Evolutionary conservation across 2,888 invertebrate species (phyloP), one percentile per base, ranked within the genome.

Genomic region (Halictus ligatus): DNA sequence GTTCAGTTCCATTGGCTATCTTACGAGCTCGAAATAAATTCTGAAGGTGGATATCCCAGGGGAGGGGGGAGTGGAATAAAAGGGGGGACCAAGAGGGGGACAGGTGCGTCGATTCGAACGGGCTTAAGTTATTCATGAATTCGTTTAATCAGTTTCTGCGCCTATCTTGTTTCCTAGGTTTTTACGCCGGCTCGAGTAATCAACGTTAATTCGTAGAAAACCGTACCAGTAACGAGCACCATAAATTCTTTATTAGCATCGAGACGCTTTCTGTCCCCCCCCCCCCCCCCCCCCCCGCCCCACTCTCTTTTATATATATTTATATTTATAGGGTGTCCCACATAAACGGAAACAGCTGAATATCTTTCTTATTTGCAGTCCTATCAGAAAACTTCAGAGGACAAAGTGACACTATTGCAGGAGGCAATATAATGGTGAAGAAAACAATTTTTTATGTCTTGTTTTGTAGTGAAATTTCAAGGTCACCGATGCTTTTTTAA

Each of bases 171-270:
- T 90, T 91, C 86, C 91, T 91, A 91, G 84, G 78, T 91, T 93
- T 93, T 91, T 91, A 90, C 90, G 89, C 86, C 81, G 89, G 87
- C 86, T 88, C 89, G 84, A 92, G 93, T 94, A 95, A 94, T 95
- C 94, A 93, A 94, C 93, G 93, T 94, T 94, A 94, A 94, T 95
- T 95, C 94, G 94, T 94, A 94, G 95, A 95, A 95, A 94, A 90
- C 92, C 93, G 91, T 94, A 93, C 92, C 91, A 89, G 94, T 94
- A 95, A 95, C 93, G 93, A 94, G 94, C 92, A 88, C 92, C 93
- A 93, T 94, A 95, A 95, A 95, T 95, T 94, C 94, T 93, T 93
- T 94, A 94, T 94, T 94, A 93, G 93, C 92, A 92, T 89, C 88
- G 90, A 90, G 91, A 75, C 84, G 75, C 81, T 78, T 81, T 79